Percentiles rank a stretch among this genome's conserved stretches.
Conservation (phyloP, 2,113 vertebrate genomes). For the Ceuthmochares aereus region DNA sequence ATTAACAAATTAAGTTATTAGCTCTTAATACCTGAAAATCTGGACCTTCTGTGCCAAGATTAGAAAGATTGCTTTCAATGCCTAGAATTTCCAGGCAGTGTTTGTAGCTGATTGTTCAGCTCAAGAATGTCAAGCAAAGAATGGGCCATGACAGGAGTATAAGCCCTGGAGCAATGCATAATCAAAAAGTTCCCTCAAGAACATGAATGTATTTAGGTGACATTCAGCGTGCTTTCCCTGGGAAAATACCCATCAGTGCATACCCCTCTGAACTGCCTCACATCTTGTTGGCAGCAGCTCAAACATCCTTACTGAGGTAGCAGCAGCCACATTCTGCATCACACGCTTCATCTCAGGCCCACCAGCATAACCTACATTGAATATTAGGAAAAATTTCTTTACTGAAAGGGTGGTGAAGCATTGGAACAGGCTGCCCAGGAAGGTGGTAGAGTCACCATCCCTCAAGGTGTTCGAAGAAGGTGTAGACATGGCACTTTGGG, state of each 20-base stretch:
- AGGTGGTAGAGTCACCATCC: too few relatives aligned
- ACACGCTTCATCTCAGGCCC: accelerated
- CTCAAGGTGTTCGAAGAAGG: too few relatives aligned
- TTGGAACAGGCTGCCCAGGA: too few relatives aligned
- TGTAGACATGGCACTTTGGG: too few relatives aligned
- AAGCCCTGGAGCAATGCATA: not conserved
- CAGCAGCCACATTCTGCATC: not conserved
- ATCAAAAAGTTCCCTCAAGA: not conserved
- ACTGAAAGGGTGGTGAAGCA: too few relatives aligned
- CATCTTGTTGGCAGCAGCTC: not conserved
- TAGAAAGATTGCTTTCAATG: conserved; percentile 6
- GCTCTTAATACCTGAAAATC: conserved; percentile 21
- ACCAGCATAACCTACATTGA: too few relatives aligned
- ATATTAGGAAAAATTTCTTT: too few relatives aligned
- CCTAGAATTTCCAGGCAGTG: not conserved
- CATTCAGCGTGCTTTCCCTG: not conserved
- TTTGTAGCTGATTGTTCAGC: not conserved
- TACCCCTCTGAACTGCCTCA: not conserved
- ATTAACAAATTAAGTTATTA: conserved; percentile 31
- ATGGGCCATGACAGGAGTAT: not conserved
- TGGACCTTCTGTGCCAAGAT: not conserved
- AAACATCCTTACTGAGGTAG: not conserved
- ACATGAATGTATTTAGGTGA: not conserved
- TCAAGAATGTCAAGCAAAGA: not conserved
- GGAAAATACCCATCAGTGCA: not conserved